Base-by-base conservation (phyloP, 2,797 vertebrate genomes). In the Protosalanx chinensis region DNA sequence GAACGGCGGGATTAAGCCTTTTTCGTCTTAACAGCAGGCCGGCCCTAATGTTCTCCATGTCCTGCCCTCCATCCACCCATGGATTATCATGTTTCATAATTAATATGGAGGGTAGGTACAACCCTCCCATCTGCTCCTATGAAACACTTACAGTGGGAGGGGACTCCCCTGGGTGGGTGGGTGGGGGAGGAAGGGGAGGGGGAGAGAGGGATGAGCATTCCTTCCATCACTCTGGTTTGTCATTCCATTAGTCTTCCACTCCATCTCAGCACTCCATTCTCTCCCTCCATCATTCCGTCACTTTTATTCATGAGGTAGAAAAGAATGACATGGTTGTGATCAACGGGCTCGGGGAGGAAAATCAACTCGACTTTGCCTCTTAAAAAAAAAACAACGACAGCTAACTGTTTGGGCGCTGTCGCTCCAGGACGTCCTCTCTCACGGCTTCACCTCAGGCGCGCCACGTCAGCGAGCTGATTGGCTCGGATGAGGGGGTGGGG, bases 31-130 rank as follows among this genome's bases (percentile, higher is more conserved):
- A 82, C 85, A 81, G 84, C 85, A 90, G 79, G 79, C 84, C 83
- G 71, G 67, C 71, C 78, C 82, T 90, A 89, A 90, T 88, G 82
- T 85, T 89, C 90, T 92, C 87, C 87, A 88, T 92, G 90, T 91
- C 88, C 85, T 85, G 87, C 82, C 84, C 87, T 90, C 86, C 89
- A 83, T 87, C 85, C 79, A 72, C 83, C 84, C 86, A 88, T 88
- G 86, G 89, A 91, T 92, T 90, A 88, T 89, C 86, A 90, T 90
- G 88, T 88, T 88, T 91, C 88, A 91, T 91, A 92, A 93, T 92
- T 91, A 91, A 90, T 81, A 79, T 86, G 81, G 79, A 71, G 73
- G 81, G 79, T 71, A 67, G 82, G 78, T 81, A 76, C 80, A 79
- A 82, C 85, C 87, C 83, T 79, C 89, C 89, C 90, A 90, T 92